These are phyloP conservation scores for Myanophis thanlyinensis DNA, from an alignment of 2,113 vertebrate species.

Conservation along the genomic window DNA sequence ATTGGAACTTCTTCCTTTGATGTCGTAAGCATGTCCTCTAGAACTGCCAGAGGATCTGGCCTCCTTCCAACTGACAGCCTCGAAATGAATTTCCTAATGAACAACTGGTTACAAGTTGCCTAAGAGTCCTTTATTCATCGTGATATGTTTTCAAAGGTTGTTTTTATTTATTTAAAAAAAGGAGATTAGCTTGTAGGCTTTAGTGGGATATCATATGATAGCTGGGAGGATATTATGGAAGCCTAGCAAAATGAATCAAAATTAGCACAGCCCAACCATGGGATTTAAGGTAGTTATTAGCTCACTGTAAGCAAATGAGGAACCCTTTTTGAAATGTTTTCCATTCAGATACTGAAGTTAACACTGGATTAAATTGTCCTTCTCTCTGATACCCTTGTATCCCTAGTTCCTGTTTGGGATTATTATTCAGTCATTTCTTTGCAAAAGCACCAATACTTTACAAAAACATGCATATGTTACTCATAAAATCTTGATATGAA, in stretches of 20 bases:
- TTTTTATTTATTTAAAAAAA: not conserved
- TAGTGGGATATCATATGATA: not conserved
- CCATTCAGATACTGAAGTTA: constrained; percentile 22
- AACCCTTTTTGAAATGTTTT: constrained; percentile 6
- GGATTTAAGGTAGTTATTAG: not conserved
- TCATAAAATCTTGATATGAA: constrained; percentile 6
- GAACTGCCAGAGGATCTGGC: not conserved
- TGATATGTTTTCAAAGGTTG: not conserved
- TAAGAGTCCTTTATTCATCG: not conserved
- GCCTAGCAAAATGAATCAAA: not conserved
- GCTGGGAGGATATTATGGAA: not conserved
- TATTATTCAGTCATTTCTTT: constrained; percentile 34
- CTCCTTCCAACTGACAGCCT: not conserved
- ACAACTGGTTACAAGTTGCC: rapidly evolving
- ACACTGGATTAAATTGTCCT: constrained; percentile 28
- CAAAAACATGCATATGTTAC: not conserved
- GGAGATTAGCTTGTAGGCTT: not conserved
- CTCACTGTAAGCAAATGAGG: constrained; percentile 16
- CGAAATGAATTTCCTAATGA: not conserved
- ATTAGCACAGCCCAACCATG: rapidly evolving
- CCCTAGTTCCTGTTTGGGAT: constrained; percentile 20
- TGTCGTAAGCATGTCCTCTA: not conserved
- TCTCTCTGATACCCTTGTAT: constrained; percentile 20
- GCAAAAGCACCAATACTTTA: not conserved
- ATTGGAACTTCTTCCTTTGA: not conserved